Base-by-base conservation (phyloP, 2,113 vertebrate species). In the Onychostruthus taczanowskii region DNA sequence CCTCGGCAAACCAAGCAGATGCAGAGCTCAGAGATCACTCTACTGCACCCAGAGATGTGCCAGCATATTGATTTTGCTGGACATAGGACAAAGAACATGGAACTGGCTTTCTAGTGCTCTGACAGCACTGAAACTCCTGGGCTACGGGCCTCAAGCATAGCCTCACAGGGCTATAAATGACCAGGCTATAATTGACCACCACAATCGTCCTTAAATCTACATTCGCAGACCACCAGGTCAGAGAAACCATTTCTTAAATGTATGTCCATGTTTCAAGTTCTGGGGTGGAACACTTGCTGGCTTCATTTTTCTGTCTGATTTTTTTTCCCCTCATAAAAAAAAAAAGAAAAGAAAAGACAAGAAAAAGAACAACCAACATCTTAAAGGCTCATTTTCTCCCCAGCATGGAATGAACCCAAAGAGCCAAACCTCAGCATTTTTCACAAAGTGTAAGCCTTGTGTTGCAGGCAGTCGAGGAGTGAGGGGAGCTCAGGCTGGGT, bases 371-470 rank as follows among this genome's bases (percentile, higher is more conserved):
- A 35, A 16, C 31, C 13, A 61, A 22, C 31, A 30, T 67, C 66
- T 59, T 84, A 87, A 55, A 90, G 50, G 35, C 10, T 87, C 9
- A 3, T 70, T 96, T 93, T 95, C 68, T 93, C 24, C 73, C 73
- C 61, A 77, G 35, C 41, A 44, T 50, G 49, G 73, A 91, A 84
- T 58, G 84, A 84, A 64, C 77, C 16, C 11, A 33, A 56, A 94
- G 4, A 26, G 80, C 74, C 80, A 92, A 87, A 95, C 73, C 74
- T 95, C 95, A 91, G 53, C 77, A 62, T 87, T 91, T 87, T 94
- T 84, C 87, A 61, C 52, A 4, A 78, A 94, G 81, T 70, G 37
- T 16, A 56, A 89, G 56, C 77, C 69, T 90, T 91, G 83, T 78
- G 86, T 93, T 72, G 52, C 76, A 91, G 91, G 73, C 93, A 92